Conservation (phyloP, 2,888 invertebrate species). For the Drosophila formosana region DNA sequence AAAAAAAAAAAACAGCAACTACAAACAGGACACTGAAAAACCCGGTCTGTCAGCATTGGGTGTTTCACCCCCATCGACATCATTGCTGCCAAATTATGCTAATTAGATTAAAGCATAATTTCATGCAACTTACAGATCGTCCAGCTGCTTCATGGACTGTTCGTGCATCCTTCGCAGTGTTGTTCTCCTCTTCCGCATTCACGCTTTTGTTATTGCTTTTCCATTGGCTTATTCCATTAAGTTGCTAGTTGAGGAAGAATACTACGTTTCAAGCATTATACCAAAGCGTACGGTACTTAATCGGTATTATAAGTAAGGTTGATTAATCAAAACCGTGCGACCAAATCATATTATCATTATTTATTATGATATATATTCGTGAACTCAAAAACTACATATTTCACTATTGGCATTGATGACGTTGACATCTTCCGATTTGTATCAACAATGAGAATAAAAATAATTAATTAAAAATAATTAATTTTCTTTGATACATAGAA, state of each 20-base stretch:
- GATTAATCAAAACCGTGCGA: no score
- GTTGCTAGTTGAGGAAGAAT: neutral
- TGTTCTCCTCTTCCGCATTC: constrained; percentile 25
- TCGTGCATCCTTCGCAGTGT: neutral
- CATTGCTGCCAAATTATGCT: constrained; percentile 79
- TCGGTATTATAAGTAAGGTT: no score
- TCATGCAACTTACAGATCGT: constrained; percentile 70
- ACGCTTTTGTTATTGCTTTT: constrained; percentile 28
- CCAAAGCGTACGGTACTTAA: no score
- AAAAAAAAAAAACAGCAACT: constrained; percentile 29
- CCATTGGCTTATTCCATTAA: constrained; percentile 15
- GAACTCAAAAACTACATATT: no score
- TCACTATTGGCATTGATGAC: no score
- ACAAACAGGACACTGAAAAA: constrained; percentile 45
- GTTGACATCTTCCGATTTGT: no score
- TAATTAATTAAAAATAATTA: no score
- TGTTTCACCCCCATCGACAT: constrained; percentile 43
- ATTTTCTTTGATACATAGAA: no score
- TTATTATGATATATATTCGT: no score
- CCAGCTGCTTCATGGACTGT: neutral
- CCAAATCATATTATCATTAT: no score
- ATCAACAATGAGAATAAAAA: no score
- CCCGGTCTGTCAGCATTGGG: constrained; percentile 13
- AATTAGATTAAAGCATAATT: constrained; percentile 82
- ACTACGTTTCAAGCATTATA: neutral